Evolutionary conservation across 2,797 vertebrate genomes (phyloP), one percentile per base, ranked within the genome.

Genomic region (Clarias platycephalus): DNA sequence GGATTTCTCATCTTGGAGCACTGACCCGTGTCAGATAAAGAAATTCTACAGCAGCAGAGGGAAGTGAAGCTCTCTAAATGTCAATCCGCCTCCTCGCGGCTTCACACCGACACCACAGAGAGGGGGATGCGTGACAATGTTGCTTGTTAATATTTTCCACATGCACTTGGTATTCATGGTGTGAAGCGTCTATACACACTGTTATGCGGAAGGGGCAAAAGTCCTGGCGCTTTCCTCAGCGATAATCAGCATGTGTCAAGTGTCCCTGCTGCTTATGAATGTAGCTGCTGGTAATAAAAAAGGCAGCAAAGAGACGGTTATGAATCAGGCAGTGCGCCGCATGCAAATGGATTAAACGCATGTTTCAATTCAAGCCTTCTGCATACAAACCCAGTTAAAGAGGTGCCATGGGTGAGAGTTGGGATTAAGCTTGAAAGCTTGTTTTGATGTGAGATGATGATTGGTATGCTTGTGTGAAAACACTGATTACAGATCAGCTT

Each of bases 251-350:
- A 81, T 79, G 80, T 81, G 75, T 87, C 80, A 85, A 80, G 81
- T 77, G 84, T 75, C 77, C 81, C 34, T 76, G 83, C 78, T 72
- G 49, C 66, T 82, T 71, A 24, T 72, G 83, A 89, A 87, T 86
- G 85, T 60, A 60, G 58, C 58, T 60, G 58, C 58, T 31, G 63
- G 63, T 28, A 28, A 24, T 37, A 31, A 62, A 37, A 83, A 80
- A 58, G 26, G 60, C 81, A 72, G 55, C 78, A 71, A 75, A 64
- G 88, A 87, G 85, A 66, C 85, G 68, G 82, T 87, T 85, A 82
- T 75, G 82, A 90, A 84, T 86, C 85, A 87, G 86, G 85, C 88
- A 85, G 57, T 81, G 49, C 77, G 79, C 83, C 44, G 66, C 64
- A 84, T 84, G 76, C 64, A 34, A 78, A 84, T 72, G 77, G 16